Evolutionary conservation across 1,140 invertebrate species (phyloP).

Genomic region (Drosophila equinoxialis): DNA sequence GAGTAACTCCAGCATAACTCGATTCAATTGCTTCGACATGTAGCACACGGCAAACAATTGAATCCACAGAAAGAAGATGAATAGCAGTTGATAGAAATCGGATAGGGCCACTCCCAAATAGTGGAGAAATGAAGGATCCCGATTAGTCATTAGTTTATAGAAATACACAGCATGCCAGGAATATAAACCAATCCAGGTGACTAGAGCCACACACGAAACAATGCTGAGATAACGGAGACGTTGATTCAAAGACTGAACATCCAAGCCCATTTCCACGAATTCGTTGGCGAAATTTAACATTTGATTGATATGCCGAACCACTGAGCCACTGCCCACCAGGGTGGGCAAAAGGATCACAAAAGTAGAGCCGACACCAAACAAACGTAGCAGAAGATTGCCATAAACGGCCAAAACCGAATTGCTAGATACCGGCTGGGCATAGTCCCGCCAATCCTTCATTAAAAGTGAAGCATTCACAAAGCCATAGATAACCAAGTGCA

Average conservation of each 20-base stretch:
- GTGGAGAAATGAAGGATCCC: slow-evolving; percentile 17
- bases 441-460: slow-evolving; percentile 23
- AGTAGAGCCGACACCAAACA: slow-evolving; percentile 27
- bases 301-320: slow-evolving; percentile 29
- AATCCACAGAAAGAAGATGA: slow-evolving; percentile 35
- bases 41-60: slow-evolving; percentile 28
- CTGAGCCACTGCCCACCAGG: slow-evolving; percentile 16
- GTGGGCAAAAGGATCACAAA: slow-evolving; percentile 29
- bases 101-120: slow-evolving; percentile 41
- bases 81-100: slow-evolving; percentile 39
- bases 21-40: slow-evolving; percentile 38
- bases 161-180: slow-evolving; percentile 46
- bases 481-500: slow-evolving; percentile 29
- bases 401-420: slow-evolving; percentile 20
- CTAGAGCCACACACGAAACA: background rate
- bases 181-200: slow-evolving; percentile 26
- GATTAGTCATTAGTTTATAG: slow-evolving; percentile 35
- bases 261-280: slow-evolving; percentile 24
- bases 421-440: slow-evolving; percentile 38
- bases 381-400: slow-evolving; percentile 30
- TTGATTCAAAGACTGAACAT: slow-evolving; percentile 21
- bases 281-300: slow-evolving; percentile 24
- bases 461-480: slow-evolving; percentile 30
- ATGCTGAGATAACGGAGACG: slow-evolving; percentile 22
- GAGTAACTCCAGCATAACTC: slow-evolving; percentile 21